These are phyloP conservation scores for Heterotilapia buettikoferi DNA, from an alignment of 2,113 vertebrate genomes.

Conservation along the genomic window DNA sequence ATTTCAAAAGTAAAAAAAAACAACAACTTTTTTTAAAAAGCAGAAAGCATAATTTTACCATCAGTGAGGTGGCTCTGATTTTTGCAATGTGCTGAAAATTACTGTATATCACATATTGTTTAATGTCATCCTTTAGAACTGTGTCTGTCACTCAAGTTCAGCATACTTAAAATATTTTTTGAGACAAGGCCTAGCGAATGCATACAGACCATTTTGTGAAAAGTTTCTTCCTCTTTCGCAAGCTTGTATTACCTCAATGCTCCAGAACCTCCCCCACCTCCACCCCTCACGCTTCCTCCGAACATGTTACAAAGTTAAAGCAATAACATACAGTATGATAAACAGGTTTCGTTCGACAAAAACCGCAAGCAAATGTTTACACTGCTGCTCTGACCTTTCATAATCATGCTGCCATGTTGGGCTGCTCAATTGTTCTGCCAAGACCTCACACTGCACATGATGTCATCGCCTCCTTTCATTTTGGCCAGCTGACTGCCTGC, in stretches of 20 bases:
- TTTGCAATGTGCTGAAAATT: not conserved
- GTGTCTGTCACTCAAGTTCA: not conserved
- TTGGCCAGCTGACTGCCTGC: not conserved
- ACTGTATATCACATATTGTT: not conserved
- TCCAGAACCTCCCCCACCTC: not conserved
- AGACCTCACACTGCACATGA: not conserved
- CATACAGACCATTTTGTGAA: not conserved
- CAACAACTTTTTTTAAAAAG: rapidly evolving
- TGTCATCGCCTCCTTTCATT: not conserved
- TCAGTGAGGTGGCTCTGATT: not conserved
- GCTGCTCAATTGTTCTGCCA: not conserved
- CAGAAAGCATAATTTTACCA: not conserved
- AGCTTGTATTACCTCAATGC: not conserved
- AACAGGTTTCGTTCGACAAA: not conserved
- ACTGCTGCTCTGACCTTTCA: not conserved
- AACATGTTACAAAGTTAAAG: not conserved
- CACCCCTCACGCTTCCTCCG: not conserved
- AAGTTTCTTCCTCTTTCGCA: not conserved
- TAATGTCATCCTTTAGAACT: not conserved
- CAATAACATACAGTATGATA: not conserved
- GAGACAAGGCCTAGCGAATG: not conserved
- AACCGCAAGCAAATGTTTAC: not conserved
- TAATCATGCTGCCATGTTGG: not conserved
- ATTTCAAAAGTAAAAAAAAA: not conserved
- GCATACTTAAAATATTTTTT: not conserved